Conservation (phyloP, 1,140 invertebrate species). For the Papilio polyxenes region DNA sequence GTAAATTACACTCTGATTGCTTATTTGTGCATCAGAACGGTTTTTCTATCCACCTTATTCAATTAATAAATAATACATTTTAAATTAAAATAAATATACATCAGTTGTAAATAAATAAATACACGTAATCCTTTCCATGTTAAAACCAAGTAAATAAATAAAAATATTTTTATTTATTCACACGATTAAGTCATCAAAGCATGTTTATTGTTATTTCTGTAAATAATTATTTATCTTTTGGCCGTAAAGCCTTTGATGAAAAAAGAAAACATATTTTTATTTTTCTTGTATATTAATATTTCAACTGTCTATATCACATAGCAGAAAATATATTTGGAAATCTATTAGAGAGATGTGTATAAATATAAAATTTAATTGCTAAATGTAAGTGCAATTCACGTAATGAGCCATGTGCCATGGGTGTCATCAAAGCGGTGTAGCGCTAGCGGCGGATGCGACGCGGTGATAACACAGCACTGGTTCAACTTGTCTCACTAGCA, state of each 20-base stretch:
- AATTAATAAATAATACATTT: not conserved
- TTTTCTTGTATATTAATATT: too few relatives aligned
- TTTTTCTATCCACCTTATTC: not conserved
- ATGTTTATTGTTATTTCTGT: not conserved
- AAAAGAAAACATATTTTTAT: too few relatives aligned
- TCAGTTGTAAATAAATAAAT: not conserved
- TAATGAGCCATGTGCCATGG: not conserved
- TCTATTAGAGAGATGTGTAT: not conserved
- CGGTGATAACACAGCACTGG: not conserved
- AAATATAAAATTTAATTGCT: not conserved
- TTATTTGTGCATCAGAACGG: not conserved
- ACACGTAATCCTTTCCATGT: too few relatives aligned
- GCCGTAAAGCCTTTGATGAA: too few relatives aligned
- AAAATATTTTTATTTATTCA: conserved; percentile 10
- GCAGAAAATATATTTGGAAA: not conserved
- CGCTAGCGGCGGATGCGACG: not conserved
- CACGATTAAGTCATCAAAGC: not conserved
- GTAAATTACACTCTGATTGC: not conserved
- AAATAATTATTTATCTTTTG: not conserved
- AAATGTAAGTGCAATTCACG: conserved; percentile 9
- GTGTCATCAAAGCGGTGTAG: not conserved
- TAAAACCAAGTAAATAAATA: not conserved
- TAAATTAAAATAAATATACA: not conserved
- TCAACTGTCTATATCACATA: not conserved
- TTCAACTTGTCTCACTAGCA: not conserved